Evolutionary conservation across 2,113 vertebrate genomes (phyloP).

Genomic region (Ceyx melanurus): DNA sequence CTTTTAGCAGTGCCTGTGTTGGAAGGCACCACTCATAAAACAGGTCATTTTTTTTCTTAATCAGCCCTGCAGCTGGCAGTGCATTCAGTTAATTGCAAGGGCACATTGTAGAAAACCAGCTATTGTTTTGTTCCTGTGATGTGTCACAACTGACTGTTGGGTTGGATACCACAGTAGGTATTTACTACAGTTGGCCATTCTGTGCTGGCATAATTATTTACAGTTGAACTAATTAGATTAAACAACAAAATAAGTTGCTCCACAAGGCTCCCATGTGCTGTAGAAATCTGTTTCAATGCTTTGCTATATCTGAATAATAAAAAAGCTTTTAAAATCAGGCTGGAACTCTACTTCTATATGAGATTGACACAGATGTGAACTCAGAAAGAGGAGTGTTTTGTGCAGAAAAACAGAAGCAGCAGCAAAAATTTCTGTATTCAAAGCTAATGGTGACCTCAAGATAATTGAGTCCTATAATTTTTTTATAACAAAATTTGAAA

Average conservation of each 20-base stretch:
- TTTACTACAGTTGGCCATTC: neutral
- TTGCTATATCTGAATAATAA: neutral
- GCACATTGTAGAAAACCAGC: neutral
- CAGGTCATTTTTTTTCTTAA: neutral
- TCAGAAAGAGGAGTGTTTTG: neutral
- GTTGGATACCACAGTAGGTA: neutral
- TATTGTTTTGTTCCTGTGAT: neutral
- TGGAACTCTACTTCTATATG: neutral
- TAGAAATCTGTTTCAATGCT: neutral
- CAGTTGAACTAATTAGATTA: neutral
- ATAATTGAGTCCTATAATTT: neutral
- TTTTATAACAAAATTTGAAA: neutral
- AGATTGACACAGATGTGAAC: neutral
- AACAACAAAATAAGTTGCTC: neutral
- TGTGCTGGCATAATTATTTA: neutral
- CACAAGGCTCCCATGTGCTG: neutral
- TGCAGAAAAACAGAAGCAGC: neutral
- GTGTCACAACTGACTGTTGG: neutral
- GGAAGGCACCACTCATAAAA: neutral
- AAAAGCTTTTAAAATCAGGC: neutral
- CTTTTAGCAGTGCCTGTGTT: neutral
- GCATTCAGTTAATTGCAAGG: neutral
- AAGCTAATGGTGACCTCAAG: neutral
- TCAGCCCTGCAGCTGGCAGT: neutral
- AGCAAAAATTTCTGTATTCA: neutral